phyloP scores from a whole-genome alignment of 2,113 vertebrate genomes.

The Erpornis zantholeuca region DNA sequence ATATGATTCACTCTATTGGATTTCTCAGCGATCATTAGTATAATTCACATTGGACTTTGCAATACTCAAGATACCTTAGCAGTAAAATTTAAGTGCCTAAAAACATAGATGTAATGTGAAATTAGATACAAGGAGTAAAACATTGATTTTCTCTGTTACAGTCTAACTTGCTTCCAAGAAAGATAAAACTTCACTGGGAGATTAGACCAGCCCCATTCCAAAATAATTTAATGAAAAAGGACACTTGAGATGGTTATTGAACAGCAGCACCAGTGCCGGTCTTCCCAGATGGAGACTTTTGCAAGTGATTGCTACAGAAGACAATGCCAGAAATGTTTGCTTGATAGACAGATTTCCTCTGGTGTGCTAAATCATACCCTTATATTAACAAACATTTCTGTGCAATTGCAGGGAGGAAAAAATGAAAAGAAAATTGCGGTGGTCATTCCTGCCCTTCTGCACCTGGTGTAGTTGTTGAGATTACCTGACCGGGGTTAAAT shows the following conservation, averaged over 20 bases:
- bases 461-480: neutral
- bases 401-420: neutral
- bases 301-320: neutral
- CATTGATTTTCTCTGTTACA: constrained; percentile 28
- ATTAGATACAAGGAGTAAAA: constrained; percentile 33
- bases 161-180: constrained; percentile 23
- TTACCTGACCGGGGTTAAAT: neutral
- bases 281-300: neutral
- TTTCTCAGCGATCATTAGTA: neutral
- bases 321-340: neutral
- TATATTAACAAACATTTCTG: neutral
- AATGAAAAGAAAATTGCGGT: neutral
- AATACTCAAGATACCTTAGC: neutral
- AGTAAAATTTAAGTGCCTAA: constrained; percentile 32
- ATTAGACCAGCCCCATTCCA: neutral
- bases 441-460: neutral
- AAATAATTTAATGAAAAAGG: constrained; percentile 21
- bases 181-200: constrained; percentile 5
- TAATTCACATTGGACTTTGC: neutral
- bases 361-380: neutral
- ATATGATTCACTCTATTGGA: neutral
- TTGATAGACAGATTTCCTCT: neutral
- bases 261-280: accelerated
- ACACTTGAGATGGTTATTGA: neutral
- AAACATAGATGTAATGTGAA: constrained; percentile 20